Evolutionary conservation across 2,888 invertebrate species (phyloP).

Genomic region (Heteromyza rotundicornis): DNA sequence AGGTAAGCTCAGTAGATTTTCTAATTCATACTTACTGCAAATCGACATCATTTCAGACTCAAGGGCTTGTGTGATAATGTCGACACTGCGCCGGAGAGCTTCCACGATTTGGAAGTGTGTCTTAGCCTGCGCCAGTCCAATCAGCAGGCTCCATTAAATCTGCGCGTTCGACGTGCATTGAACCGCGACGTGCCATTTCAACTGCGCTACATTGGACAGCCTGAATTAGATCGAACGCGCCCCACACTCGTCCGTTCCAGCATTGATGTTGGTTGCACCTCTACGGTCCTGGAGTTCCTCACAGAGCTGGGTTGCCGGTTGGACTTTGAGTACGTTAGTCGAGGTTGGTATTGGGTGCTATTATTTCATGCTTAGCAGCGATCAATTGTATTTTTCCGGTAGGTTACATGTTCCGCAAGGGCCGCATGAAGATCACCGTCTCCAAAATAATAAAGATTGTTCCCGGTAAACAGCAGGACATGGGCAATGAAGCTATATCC

Average conservation of each 20-base stretch:
- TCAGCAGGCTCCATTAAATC: slow-evolving; percentile 72
- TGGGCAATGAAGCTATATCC: slow-evolving; percentile 79
- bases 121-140: slow-evolving; percentile 77
- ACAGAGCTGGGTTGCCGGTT: slow-evolving; percentile 89
- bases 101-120: slow-evolving; percentile 93
- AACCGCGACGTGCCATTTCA: slow-evolving; percentile 76
- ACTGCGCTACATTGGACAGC: slow-evolving; percentile 89
- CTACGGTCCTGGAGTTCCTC: slow-evolving; percentile 88
- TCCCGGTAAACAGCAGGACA: slow-evolving; percentile 73
- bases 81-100: slow-evolving; percentile 87
- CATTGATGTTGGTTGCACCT: slow-evolving; percentile 90
- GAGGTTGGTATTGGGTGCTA: slow-evolving; percentile 66
- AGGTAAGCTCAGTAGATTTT: slow-evolving; percentile 57
- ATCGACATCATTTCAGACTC: slow-evolving; percentile 63
- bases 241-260: slow-evolving; percentile 91
- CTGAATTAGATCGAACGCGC: slow-evolving; percentile 84
- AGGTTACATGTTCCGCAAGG: slow-evolving; percentile 90
- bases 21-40: not conserved
- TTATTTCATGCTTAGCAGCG: not conserved
- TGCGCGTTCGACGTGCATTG: slow-evolving; percentile 84
- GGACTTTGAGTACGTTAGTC: slow-evolving; percentile 92
- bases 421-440: slow-evolving; percentile 95
- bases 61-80: slow-evolving; percentile 93
- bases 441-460: slow-evolving; percentile 90
- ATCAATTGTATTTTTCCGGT: not conserved